Base-by-base conservation (phyloP, 2,113 vertebrate species). In the Callaeas wilsoni region DNA sequence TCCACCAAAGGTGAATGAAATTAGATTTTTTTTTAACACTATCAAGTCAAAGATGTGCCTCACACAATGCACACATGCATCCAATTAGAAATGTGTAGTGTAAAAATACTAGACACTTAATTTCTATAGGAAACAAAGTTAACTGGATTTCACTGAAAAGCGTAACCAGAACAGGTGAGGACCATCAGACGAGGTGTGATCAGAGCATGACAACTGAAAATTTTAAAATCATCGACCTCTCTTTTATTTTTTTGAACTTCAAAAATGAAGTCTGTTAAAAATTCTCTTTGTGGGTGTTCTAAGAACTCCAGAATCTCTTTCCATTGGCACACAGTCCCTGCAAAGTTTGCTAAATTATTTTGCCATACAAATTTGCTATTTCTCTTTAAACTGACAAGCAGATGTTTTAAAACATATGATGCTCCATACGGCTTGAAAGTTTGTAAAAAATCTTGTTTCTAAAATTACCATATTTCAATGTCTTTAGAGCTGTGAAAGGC, bases 381-480 rank as follows among this genome's bases (percentile, higher is more conserved):
- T 94, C 63, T 88, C 37, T 93, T 88, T 94, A 90, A 92, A 84
- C 62, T 80, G 90, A 59, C 41, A 86, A 76, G 39, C 25, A 53
- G 44, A 71, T 42, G 33, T 83, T 37, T 4, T 71, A 93, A 94
- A 95, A 69, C 78, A 76, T 89, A 86, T 22, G 81, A 84, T 60
- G 76, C 10, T 68, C 87, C 87, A 89, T 84, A 89, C 76, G 87
- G 69, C 46, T 65, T 85, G 27, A 73, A 92, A 76, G 16, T 73
- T 84, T 46, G 4, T 15, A 87, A 68, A 69, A 91, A 89, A 64
- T 33, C 37, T 64, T 18, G 20, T 49, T 87, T 33, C 49, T 64
- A 89, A 87, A 87, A 69, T 11, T 69, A 62, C 50, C 26, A 26
- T 62, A 64, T 68, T 69, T 89, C 81, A 57, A 12, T 59, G 41